Conservation (phyloP, 2,797 vertebrate species). For the Australoheros facetus region DNA sequence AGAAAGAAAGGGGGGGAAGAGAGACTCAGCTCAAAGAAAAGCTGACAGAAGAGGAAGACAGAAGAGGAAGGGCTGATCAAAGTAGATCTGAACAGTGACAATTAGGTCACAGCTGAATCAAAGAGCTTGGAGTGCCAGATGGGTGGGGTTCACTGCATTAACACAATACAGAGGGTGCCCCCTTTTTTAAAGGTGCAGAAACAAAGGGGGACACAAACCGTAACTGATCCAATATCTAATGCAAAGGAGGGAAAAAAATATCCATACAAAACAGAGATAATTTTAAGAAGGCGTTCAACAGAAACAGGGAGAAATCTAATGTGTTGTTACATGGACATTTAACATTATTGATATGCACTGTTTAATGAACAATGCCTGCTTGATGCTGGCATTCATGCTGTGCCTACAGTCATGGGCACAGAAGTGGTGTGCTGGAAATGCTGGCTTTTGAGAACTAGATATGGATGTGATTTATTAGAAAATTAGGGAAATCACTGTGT, state of each 20-base stretch:
- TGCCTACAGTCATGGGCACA: background rate
- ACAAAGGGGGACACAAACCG: background rate
- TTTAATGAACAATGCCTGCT: background rate
- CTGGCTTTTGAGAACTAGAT: background rate
- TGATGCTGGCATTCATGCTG: background rate
- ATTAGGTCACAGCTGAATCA: background rate
- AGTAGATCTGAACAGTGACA: conserved; percentile 32
- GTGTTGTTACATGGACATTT: too few relatives aligned
- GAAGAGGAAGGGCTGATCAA: conserved; percentile 11
- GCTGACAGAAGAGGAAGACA: conserved; percentile 4
- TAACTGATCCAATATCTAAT: background rate
- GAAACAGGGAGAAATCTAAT: background rate
- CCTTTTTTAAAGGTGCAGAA: background rate
- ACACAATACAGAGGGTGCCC: background rate
- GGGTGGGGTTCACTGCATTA: conserved; percentile 26
- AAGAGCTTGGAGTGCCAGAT: conserved; percentile 20
- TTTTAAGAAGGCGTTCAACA: background rate
- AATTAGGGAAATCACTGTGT: background rate
- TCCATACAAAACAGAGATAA: background rate
- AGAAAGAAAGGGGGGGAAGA: conserved; percentile 7
- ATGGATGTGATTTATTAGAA: background rate
- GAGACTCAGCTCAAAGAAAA: conserved; percentile 6
- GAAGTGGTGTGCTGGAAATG: background rate
- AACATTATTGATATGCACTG: too few relatives aligned
- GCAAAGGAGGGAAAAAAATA: too few relatives aligned